phyloP scores from a whole-genome alignment of 2,888 invertebrate genomes.

The Prosopocoilus inquinatus region DNA sequence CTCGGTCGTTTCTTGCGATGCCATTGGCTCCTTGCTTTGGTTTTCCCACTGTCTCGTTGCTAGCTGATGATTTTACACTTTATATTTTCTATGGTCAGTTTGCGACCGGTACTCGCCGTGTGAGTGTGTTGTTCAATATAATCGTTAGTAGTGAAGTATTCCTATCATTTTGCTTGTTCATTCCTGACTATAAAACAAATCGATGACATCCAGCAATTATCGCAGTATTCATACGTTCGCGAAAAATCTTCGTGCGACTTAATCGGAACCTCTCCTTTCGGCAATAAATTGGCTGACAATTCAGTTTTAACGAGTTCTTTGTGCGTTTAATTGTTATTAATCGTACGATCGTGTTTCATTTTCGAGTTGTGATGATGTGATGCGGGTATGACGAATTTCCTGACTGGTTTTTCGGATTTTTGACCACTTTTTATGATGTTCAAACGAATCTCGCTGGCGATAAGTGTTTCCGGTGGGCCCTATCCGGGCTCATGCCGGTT shows the following conservation, averaged over 20 bases:
- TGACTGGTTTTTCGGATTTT: not conserved
- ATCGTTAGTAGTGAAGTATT: no score
- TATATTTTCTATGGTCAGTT: constrained; percentile 41
- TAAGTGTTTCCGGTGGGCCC: constrained; percentile 2
- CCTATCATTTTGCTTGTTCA: no score
- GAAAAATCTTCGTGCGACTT: no score
- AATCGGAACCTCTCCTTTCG: not conserved
- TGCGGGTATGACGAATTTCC: not conserved
- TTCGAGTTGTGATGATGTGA: no score
- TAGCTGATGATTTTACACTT: constrained; percentile 19
- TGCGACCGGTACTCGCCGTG: constrained; percentile 24
- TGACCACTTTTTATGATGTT: not conserved
- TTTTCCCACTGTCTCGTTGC: constrained; percentile 29
- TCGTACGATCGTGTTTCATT: no score
- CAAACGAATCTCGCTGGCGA: not conserved
- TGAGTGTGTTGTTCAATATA: not conserved
- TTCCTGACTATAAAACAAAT: no score
- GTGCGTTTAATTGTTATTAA: not conserved
- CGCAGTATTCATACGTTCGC: no score
- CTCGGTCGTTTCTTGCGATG: constrained; percentile 15
- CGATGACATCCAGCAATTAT: no score
- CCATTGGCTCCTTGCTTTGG: constrained; percentile 32
- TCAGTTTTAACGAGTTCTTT: constrained; percentile 1
- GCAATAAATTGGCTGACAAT: not conserved
- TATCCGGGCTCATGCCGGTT: constrained; percentile 13